Evolutionary conservation across 2,797 vertebrate species (phyloP), one percentile per base, ranked within the genome.

Genomic region (Melanotaenia pygmaea): DNA sequence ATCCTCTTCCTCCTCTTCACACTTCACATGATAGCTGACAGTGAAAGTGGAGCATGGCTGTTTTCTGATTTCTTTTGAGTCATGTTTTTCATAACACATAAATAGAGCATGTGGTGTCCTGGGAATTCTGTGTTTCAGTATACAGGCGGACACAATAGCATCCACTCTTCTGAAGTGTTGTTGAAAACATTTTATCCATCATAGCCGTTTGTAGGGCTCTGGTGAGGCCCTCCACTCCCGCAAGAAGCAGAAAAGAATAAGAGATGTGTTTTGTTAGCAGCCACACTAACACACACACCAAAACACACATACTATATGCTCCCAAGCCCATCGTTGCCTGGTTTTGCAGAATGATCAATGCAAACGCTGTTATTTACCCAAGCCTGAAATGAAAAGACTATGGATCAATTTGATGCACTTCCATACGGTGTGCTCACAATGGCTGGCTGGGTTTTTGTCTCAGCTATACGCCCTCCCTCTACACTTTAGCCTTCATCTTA

Each of bases 341-440:
- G 83, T 92, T 92, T 92, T 93, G 86, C 86, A 87, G 87, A 89
- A 90, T 93, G 94, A 94, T 94, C 94, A 95, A 94, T 95, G 92
- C 92, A 94, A 95, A 94, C 93, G 92, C 92, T 93, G 93, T 95
- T 95, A 94, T 94, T 95, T 95, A 94, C 88, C 92, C 93, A 92
- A 94, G 93, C 94, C 91, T 94, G 93, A 95, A 94, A 94, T 94
- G 92, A 94, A 94, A 94, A 92, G 93, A 91, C 90, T 92, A 91
- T 91, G 91, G 94, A 95, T 94, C 93, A 94, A 94, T 94, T 91
- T 91, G 90, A 92, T 91, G 91, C 91, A 90, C 92, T 94, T 94
- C 90, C 91, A 92, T 88, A 91, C 87, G 86, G 86, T 91, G 87
- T 86, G 85, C 81, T 90, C 87, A 88, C 85, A 90, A 87, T 85